These are phyloP conservation scores for Eira barbara DNA, from an alignment of 2,113 vertebrate genomes.

Conservation along the genomic window DNA sequence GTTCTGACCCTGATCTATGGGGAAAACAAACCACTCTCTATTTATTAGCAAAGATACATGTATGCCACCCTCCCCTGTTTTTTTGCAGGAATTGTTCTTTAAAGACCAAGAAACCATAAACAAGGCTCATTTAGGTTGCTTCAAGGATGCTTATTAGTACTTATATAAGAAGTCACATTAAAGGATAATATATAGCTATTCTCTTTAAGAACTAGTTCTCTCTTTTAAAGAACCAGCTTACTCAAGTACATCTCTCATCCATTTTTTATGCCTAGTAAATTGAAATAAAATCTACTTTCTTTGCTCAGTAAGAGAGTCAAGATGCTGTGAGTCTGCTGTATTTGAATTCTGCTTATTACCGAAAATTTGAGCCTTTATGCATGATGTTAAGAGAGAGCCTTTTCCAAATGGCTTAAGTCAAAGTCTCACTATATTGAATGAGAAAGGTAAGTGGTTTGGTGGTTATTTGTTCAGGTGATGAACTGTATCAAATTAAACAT, in stretches of 20 bases:
- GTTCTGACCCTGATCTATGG: background rate
- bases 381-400: background rate
- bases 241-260: background rate
- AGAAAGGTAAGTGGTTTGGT: background rate
- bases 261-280: background rate
- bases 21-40: background rate
- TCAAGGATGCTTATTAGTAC: background rate
- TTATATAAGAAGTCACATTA: slow-evolving; percentile 16
- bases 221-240: background rate
- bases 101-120: slow-evolving; percentile 11
- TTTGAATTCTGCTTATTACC: background rate
- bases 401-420: background rate
- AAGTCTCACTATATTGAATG: background rate
- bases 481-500: background rate
- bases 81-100: slow-evolving; percentile 39
- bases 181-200: background rate
- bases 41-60: slow-evolving; percentile 5
- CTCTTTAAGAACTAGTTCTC: background rate
- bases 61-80: background rate
- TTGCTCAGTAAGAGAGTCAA: background rate
- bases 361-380: background rate
- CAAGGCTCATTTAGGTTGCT: background rate
- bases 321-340: background rate
- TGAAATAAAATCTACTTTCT: background rate
- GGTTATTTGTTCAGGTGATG: background rate